A percentile compares a stretch with the other conserved stretches of the same genome.
phyloP scores from a whole-genome alignment of 2,797 vertebrate genomes.

The Oryzias dopingdopingensis region DNA sequence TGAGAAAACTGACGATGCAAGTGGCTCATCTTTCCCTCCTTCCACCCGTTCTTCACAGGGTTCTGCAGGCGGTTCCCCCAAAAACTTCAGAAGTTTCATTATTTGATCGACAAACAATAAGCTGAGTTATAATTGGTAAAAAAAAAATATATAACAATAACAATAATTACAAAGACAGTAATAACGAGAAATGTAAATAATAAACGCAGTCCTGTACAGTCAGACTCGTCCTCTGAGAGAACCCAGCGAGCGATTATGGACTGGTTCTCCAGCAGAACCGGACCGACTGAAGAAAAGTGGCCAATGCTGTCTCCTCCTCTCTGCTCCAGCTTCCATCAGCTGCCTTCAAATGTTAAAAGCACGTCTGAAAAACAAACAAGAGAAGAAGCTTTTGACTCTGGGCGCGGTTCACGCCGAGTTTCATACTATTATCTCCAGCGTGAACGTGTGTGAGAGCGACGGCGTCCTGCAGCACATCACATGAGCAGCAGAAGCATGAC shows the following conservation, averaged over 20 bases:
- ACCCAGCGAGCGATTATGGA: conserved; percentile 76
- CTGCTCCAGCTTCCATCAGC: conserved; percentile 79
- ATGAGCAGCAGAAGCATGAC: too few species aligned
- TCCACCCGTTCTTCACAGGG: conserved; percentile 62
- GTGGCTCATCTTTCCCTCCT: conserved; percentile 78
- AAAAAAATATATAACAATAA: conserved; percentile 71
- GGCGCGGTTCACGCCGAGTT: too few species aligned
- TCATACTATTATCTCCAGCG: too few species aligned
- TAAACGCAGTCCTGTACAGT: conserved; percentile 83
- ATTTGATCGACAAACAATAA: conserved; percentile 79
- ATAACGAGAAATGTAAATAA: conserved; percentile 78
- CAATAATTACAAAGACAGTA: conserved; percentile 78
- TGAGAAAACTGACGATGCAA: conserved; percentile 74
- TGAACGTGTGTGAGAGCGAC: too few species aligned
- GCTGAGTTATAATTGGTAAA: conserved; percentile 77
- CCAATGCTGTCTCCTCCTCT: conserved; percentile 67
- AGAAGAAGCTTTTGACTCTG: too few species aligned
- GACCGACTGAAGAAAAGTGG: conserved; percentile 76
- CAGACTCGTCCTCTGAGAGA: conserved; percentile 69
- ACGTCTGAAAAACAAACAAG: too few species aligned
- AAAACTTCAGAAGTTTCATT: conserved; percentile 75
- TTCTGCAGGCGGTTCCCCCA: conserved; percentile 67
- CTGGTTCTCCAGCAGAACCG: conserved; percentile 78
- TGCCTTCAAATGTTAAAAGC: conserved; percentile 41
- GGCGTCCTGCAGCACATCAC: too few species aligned